Evolutionary conservation across 1,140 invertebrate species (phyloP).

Genomic region (Neodiprion pinetum): DNA sequence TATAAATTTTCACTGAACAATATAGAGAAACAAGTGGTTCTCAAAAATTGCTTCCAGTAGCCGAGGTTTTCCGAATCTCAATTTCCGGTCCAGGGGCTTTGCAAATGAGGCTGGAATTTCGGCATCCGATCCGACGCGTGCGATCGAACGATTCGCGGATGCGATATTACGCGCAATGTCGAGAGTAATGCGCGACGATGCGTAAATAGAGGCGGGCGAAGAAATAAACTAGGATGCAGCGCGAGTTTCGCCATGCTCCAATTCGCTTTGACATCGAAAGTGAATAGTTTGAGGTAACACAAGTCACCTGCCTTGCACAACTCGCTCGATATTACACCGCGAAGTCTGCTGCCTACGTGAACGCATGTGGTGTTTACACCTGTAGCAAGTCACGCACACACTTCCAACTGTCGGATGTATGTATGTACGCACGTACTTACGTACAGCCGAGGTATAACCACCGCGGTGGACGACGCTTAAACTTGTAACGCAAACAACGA

Average conservation of each 20-base stretch:
- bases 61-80: no score
- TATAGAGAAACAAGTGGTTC: no score
- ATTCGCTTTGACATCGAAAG: constrained; percentile 36
- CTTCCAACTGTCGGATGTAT: neutral
- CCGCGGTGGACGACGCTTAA: no score
- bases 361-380: no score
- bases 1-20: no score
- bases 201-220: neutral
- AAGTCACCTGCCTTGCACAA: constrained; percentile 23
- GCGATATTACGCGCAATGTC: neutral
- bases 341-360: no score
- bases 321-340: constrained; percentile 11
- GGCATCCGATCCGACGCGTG: no score
- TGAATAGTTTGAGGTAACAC: constrained; percentile 31
- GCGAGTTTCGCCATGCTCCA: constrained; percentile 30
- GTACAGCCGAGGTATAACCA: no score
- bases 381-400: neutral
- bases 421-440: neutral
- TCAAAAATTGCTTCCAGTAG: no score
- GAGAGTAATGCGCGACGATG: neutral
- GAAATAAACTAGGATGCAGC: constrained; percentile 5
- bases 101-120: no score
- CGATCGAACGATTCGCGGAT: neutral
- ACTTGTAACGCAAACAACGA: neutral
- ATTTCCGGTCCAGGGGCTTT: no score